A percentile compares a stretch with the other conserved stretches of the same genome.
Conservation (phyloP, 2,113 vertebrate genomes). For the Cynocephalus volans region DNA sequence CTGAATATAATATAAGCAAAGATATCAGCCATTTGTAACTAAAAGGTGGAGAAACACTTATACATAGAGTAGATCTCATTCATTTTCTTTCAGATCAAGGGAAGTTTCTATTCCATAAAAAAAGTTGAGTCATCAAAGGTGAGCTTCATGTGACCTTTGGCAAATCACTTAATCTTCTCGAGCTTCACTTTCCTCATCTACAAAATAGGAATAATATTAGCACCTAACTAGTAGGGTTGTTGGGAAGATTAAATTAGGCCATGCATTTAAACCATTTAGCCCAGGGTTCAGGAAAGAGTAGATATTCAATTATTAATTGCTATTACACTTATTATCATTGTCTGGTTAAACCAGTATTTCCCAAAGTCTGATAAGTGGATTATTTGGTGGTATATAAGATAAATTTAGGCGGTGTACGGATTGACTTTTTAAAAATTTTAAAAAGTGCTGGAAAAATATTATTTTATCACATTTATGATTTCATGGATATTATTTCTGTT, state of each 20-base stretch:
- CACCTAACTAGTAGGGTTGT: not conserved
- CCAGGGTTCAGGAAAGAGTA: not conserved
- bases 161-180: slow-evolving; percentile 33
- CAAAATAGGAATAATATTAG: not conserved
- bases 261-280: not conserved
- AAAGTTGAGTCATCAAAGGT: not conserved
- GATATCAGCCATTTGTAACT: not conserved
- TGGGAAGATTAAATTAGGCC: slow-evolving; percentile 2
- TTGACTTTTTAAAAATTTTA: slow-evolving; percentile 38
- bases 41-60: not conserved
- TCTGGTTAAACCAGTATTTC: slow-evolving; percentile 32
- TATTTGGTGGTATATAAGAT: slow-evolving; percentile 3
- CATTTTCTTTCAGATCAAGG: not conserved
- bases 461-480: slow-evolving; percentile 47
- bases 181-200: not conserved
- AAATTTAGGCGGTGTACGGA: slow-evolving; percentile 16
- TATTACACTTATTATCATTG: not conserved
- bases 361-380: slow-evolving; percentile 33
- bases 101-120: not conserved
- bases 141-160: not conserved
- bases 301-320: not conserved
- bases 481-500: slow-evolving; percentile 23
- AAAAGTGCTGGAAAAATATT: not conserved
- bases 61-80: not conserved
- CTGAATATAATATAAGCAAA: not conserved